phyloP scores from a whole-genome alignment of 1,140 invertebrate species.

The Drosophila prosaltans region DNA sequence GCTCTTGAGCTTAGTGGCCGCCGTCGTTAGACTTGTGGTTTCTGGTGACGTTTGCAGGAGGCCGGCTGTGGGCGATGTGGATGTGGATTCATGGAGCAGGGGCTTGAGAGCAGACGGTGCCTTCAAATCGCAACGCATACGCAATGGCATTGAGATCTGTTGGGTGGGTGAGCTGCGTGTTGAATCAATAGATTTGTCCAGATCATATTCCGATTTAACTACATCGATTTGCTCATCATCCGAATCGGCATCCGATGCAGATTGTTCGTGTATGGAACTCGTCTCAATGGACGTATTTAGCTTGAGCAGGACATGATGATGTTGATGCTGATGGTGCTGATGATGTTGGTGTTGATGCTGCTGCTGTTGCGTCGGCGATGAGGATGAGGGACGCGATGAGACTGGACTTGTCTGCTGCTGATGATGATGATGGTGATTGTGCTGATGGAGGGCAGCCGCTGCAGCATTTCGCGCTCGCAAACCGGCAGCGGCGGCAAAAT shows the following conservation, averaged over 20 bases:
- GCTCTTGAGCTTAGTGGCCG: slow-evolving; percentile 82
- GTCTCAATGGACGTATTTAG: slow-evolving; percentile 85
- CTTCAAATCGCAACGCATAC: slow-evolving; percentile 85
- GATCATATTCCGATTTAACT: slow-evolving; percentile 88
- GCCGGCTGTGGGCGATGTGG: slow-evolving; percentile 55
- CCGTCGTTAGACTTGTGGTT: slow-evolving; percentile 84
- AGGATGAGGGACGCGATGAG: slow-evolving; percentile 84
- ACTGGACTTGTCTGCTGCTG: slow-evolving; percentile 84
- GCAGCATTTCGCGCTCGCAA: slow-evolving; percentile 75
- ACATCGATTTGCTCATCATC: slow-evolving; percentile 89
- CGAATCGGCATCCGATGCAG: slow-evolving; percentile 86
- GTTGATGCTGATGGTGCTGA: background rate
- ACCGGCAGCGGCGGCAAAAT: slow-evolving; percentile 76
- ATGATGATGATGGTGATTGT: slow-evolving; percentile 25
- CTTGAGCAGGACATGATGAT: slow-evolving; percentile 82
- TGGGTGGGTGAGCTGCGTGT: slow-evolving; percentile 67
- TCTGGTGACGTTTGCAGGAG: slow-evolving; percentile 81
- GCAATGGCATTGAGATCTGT: slow-evolving; percentile 43
- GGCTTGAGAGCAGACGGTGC: slow-evolving; percentile 85
- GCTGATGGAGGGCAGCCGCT: slow-evolving; percentile 52
- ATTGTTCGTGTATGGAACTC: slow-evolving; percentile 86
- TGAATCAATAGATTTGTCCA: slow-evolving; percentile 75
- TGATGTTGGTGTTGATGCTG: background rate
- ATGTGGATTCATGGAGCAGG: slow-evolving; percentile 74
- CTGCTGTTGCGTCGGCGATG: slow-evolving; percentile 83